Conservation (phyloP, 2,888 invertebrate genomes). For the Galerucella calmariensis region DNA sequence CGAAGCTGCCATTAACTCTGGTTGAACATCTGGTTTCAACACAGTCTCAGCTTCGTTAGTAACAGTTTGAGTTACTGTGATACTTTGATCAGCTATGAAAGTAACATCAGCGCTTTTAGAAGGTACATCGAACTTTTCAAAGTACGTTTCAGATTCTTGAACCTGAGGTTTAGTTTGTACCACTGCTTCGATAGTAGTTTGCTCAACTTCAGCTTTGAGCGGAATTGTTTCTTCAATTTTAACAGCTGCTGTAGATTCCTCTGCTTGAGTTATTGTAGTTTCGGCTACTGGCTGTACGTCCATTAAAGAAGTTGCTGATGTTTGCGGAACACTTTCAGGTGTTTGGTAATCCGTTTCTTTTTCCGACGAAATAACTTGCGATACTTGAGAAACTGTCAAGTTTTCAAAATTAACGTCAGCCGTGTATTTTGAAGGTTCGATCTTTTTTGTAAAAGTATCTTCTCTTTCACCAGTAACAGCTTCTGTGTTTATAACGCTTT, state of each 20-base stretch:
- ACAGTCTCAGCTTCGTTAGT: slow-evolving; percentile 66
- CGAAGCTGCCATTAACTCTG: slow-evolving; percentile 59
- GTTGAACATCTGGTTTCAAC: slow-evolving; percentile 59
- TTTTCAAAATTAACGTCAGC: slow-evolving; percentile 64
- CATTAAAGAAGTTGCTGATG: slow-evolving; percentile 61
- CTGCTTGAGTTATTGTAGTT: slow-evolving; percentile 60
- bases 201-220: slow-evolving; percentile 65
- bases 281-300: slow-evolving; percentile 65
- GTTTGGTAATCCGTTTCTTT: slow-evolving; percentile 62
- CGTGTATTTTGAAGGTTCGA: slow-evolving; percentile 64
- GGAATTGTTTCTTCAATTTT: slow-evolving; percentile 56
- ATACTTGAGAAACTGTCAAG: slow-evolving; percentile 65
- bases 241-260: slow-evolving; percentile 56
- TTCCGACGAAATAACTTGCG: slow-evolving; percentile 66
- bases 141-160: slow-evolving; percentile 63
- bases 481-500: slow-evolving; percentile 69
- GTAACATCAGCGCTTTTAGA: slow-evolving; percentile 62
- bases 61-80: slow-evolving; percentile 67
- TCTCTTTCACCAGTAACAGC: slow-evolving; percentile 71
- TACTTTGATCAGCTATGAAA: slow-evolving; percentile 63
- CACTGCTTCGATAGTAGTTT: slow-evolving; percentile 64
- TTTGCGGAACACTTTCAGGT: slow-evolving; percentile 55
- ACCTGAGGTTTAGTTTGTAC: slow-evolving; percentile 62
- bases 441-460: slow-evolving; percentile 64
- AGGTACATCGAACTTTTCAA: slow-evolving; percentile 62